Evolutionary conservation across 2,888 invertebrate genomes (phyloP).

Genomic region (Germaria angustata): DNA sequence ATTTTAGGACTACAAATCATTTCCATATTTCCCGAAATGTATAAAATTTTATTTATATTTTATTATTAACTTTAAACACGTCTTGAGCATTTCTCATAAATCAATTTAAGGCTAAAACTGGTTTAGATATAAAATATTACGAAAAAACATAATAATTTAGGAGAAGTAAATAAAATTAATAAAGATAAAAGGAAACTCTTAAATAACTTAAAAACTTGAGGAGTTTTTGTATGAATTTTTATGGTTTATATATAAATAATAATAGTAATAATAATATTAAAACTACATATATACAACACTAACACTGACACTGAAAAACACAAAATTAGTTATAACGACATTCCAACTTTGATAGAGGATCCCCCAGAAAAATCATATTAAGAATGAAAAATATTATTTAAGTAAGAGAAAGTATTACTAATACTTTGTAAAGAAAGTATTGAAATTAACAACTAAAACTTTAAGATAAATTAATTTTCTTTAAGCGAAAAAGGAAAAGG

Average conservation of each 20-base stretch:
- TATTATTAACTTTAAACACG: background rate
- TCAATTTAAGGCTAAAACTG: slow-evolving; percentile 66
- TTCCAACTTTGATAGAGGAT: slow-evolving; percentile 35
- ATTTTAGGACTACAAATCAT: slow-evolving; percentile 27
- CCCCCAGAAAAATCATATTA: slow-evolving; percentile 34
- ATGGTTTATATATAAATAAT: slow-evolving; percentile 62
- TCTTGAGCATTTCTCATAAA: slow-evolving; percentile 50
- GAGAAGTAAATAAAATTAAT: slow-evolving; percentile 33
- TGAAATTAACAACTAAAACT: slow-evolving; percentile 24
- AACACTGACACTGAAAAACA: slow-evolving; percentile 51
- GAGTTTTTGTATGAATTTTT: slow-evolving; percentile 63
- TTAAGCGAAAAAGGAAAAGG: slow-evolving; percentile 12
- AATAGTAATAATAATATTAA: no score
- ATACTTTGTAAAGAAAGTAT: slow-evolving; percentile 38
- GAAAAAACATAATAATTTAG: slow-evolving; percentile 34
- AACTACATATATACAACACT: slow-evolving; percentile 67
- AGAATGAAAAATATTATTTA: slow-evolving; percentile 57
- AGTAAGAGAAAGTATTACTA: slow-evolving; percentile 43
- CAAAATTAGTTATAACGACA: slow-evolving; percentile 59
- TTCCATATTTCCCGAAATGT: slow-evolving; percentile 3
- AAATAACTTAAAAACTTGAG: slow-evolving; percentile 32
- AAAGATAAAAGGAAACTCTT: slow-evolving; percentile 27
- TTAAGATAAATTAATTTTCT: slow-evolving; percentile 44
- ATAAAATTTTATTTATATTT: slow-evolving; percentile 36
- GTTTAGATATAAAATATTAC: slow-evolving; percentile 65